Percentiles rank a stretch among this genome's conserved stretches.
These are phyloP conservation scores for Otolemur garnettii DNA, from an alignment of 2,113 vertebrate genomes.

Conservation along the genomic window DNA sequence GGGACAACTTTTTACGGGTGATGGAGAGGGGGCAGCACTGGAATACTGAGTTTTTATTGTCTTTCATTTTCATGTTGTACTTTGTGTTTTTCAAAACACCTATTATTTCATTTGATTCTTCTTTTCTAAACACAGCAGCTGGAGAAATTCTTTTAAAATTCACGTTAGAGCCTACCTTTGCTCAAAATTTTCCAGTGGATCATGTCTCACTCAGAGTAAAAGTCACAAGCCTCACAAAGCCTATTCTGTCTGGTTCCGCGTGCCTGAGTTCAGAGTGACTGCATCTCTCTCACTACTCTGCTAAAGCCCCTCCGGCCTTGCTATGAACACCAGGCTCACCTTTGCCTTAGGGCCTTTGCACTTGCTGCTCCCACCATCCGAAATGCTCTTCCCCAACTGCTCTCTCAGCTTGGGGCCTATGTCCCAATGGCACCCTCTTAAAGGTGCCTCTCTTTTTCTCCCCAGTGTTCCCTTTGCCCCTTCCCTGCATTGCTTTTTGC, in stretches of 20 bases:
- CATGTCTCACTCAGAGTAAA: background rate
- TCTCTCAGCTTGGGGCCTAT: background rate
- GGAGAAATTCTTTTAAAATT: conserved; percentile 5
- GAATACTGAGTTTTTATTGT: background rate
- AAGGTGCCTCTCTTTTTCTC: background rate
- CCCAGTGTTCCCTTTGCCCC: background rate
- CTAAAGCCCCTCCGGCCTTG: background rate
- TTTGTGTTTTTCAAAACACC: conserved; percentile 10
- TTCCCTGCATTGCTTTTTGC: background rate
- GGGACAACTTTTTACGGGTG: background rate
- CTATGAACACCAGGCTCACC: background rate
- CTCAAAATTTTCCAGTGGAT: background rate
- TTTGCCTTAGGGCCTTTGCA: background rate
- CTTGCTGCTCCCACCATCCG: background rate
- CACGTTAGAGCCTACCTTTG: background rate
- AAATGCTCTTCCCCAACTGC: background rate
- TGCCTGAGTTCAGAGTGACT: background rate
- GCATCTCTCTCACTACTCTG: fast-evolving
- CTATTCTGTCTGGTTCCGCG: background rate
- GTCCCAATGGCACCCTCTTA: background rate
- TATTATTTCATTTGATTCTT: background rate
- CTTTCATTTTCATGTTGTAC: background rate
- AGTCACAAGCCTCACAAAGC: background rate
- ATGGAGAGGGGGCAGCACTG: too few species aligned
- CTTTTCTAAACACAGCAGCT: background rate